These are phyloP conservation scores for Sarcophilus harrisii DNA, from an alignment of 2,797 vertebrate genomes.

Conservation along the genomic window DNA sequence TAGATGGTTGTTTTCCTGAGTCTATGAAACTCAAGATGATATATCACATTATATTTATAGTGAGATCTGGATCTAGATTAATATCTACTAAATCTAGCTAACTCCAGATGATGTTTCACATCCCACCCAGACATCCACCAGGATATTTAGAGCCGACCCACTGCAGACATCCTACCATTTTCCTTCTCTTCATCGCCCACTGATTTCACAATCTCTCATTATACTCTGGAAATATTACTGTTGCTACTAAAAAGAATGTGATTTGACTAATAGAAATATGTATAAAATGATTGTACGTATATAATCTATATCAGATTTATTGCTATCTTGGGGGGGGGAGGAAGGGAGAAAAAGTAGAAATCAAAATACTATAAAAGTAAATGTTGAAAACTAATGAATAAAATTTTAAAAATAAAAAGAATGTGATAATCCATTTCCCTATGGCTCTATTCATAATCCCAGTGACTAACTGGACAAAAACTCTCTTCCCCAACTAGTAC, in stretches of 20 bases:
- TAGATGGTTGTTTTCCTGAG: not conserved
- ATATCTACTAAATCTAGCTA: not conserved
- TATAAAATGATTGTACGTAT: no score
- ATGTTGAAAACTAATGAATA: no score
- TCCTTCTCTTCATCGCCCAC: not conserved
- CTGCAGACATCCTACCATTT: not conserved
- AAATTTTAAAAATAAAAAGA: no score
- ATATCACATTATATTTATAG: not conserved
- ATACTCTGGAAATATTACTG: not conserved
- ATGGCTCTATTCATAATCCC: not conserved
- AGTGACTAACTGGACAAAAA: no score
- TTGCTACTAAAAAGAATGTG: not conserved
- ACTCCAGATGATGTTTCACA: not conserved
- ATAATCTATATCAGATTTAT: no score
- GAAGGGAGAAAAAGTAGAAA: no score
- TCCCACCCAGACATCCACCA: not conserved
- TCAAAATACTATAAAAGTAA: no score
- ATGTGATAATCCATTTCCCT: not conserved
- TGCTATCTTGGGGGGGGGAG: no score
- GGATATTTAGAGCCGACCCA: not conserved
- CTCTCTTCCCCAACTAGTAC: not conserved
- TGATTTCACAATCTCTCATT: not conserved
- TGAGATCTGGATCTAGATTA: not conserved
- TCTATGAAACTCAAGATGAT: not conserved
- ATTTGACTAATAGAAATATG: no score